Conservation (phyloP, 2,888 invertebrate species). For the Drosophila nigricruria region DNA sequence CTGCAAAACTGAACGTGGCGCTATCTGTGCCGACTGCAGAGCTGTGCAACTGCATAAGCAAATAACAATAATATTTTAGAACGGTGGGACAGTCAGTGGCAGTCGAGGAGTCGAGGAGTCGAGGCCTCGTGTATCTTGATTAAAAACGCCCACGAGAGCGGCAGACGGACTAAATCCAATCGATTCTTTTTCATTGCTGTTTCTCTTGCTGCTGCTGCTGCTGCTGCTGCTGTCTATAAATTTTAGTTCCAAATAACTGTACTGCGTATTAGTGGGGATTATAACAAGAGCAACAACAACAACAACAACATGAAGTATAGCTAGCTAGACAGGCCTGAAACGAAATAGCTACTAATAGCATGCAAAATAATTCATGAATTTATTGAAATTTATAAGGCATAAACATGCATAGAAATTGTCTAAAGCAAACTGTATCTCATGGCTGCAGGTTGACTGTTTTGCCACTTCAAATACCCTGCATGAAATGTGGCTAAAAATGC, state of each 20-base stretch:
- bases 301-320: constrained; percentile 20
- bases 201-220: constrained; percentile 7
- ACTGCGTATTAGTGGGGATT: constrained; percentile 62
- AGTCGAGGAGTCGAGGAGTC: background rate
- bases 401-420: constrained; percentile 29
- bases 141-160: constrained; percentile 64
- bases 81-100: constrained; percentile 22
- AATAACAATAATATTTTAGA: constrained; percentile 67
- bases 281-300: constrained; percentile 33
- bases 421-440: constrained; percentile 38
- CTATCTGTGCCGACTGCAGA: constrained; percentile 32
- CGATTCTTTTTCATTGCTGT: constrained; percentile 33
- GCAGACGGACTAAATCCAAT: constrained; percentile 38
- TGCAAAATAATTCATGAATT: constrained; percentile 78
- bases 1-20: background rate
- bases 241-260: constrained; percentile 53
- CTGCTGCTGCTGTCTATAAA: constrained; percentile 43
- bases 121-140: constrained; percentile 59
- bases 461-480: background rate
- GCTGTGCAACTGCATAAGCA: constrained; percentile 50
- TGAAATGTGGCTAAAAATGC: background rate
- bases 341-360: constrained; percentile 39
- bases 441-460: constrained; percentile 23
- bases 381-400: constrained; percentile 77
- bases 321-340: constrained; percentile 23